Evolutionary conservation across 2,888 invertebrate genomes (phyloP), one percentile per base, ranked within the genome.

Genomic region (Poecilus cupreus): DNA sequence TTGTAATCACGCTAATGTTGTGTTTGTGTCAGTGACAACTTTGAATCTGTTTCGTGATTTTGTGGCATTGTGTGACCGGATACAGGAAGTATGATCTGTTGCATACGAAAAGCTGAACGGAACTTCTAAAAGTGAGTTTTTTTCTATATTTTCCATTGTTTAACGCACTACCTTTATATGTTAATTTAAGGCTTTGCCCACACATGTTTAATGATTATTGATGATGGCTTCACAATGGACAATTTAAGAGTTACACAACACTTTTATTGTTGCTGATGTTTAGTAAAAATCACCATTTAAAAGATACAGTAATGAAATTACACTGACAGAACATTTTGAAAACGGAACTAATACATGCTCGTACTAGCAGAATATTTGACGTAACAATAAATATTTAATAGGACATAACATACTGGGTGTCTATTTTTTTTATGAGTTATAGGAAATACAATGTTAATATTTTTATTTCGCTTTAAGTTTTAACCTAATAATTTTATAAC

Each of bases 81-180:
- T 80, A 80, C 70, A 80, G 72, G 72, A 80, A 80, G 80, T 32
- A 80, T 80, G 80, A 54, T 72, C 72, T 54, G 39, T 72, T 80
- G 80, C 72, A 80, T 80, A 80, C 72, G 72, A 72, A 80, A 72
- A 72, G 70, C 80, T 16, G 43, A 39, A 80, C 80, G 80, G 80
- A 80, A 79, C 49, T 79, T 72, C 26, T 80, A 80, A 80, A 80
- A 80, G 80, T 80, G 51, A 80, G 80, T 80, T 80, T 72, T 80
- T 72, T 70, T 54, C 24, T 20, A 43, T 20, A 24, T 49, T 75
- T 75, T 51, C 75, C 51, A 75, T 75, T 75, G 75, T 75, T 51
- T 51, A 39, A 32, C 16, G 20, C 11, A 20, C 6, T 64, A 70
- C 39, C 49, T 72, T 72, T 72, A 68, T 64, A 64, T 64, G 64